Conservation (phyloP, 2,888 invertebrate genomes). For the Alcis repandata region DNA sequence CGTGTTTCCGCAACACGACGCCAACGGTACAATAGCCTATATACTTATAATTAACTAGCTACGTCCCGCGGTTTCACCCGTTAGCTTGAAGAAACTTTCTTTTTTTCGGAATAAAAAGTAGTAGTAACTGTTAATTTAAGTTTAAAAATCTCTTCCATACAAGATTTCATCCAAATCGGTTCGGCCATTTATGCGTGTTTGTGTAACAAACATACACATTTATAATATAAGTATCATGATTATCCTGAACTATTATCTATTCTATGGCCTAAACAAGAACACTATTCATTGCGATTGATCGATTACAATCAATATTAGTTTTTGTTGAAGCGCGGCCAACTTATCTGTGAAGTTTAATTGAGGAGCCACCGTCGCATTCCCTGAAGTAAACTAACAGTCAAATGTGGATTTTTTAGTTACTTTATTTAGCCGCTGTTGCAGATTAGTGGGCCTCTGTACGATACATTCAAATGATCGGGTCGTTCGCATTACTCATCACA, state of each 20-base stretch:
- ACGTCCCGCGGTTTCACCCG: too few relatives aligned
- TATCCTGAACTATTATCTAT: neutral
- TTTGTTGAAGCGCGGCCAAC: constrained; percentile 23
- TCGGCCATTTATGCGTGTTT: too few relatives aligned
- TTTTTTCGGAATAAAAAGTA: too few relatives aligned
- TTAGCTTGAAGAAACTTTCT: too few relatives aligned
- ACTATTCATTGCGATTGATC: constrained; percentile 34
- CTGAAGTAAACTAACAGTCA: neutral
- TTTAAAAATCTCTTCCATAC: too few relatives aligned
- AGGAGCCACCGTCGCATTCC: neutral
- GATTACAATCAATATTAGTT: constrained; percentile 36
- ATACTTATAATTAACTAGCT: neutral
- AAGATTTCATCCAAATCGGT: too few relatives aligned
- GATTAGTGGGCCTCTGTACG: too few relatives aligned
- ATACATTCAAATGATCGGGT: too few relatives aligned
- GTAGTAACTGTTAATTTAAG: too few relatives aligned
- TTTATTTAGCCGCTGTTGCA: neutral
- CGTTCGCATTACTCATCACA: too few relatives aligned
- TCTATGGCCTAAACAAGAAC: constrained; percentile 18
- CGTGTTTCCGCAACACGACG: constrained; percentile 18
- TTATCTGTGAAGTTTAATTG: neutral
- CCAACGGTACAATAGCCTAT: constrained; percentile 22
- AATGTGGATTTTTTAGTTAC: neutral
- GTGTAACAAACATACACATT: too few relatives aligned
- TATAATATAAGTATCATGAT: too few relatives aligned